These are phyloP conservation scores for Geotrupes spiniger DNA, from an alignment of 2,888 invertebrate species.

Conservation along the genomic window DNA sequence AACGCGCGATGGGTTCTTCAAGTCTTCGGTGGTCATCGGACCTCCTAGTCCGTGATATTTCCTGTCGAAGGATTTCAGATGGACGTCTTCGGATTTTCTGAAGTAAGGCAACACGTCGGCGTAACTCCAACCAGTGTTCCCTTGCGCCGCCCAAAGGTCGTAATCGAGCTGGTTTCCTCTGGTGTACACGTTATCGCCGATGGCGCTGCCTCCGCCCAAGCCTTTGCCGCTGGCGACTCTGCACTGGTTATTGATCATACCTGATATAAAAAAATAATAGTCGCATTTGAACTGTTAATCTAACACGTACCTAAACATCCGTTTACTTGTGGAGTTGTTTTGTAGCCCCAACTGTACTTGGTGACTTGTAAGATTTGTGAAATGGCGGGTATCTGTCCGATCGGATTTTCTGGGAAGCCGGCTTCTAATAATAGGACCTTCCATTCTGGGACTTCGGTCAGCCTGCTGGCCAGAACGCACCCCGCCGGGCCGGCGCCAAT, in stretches of 20 bases:
- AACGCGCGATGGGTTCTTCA: constrained; percentile 13
- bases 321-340: constrained; percentile 19
- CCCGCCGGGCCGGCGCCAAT: constrained; percentile 53
- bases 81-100: constrained; percentile 33
- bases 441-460: constrained; percentile 51
- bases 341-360: constrained; percentile 20
- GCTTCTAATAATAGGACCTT: constrained; percentile 55
- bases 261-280: constrained; percentile 34
- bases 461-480: constrained; percentile 50
- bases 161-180: constrained; percentile 80
- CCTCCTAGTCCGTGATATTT: constrained; percentile 25
- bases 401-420: constrained; percentile 36
- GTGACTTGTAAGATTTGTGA: constrained; percentile 13
- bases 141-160: constrained; percentile 76
- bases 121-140: constrained; percentile 57
- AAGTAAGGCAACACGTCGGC: constrained; percentile 28
- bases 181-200: constrained; percentile 84
- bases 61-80: constrained; percentile 30
- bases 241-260: constrained; percentile 66
- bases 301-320: constrained; percentile 15
- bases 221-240: constrained; percentile 60
- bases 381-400: constrained; percentile 14
- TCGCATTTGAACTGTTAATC: background rate
- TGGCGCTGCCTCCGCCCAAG: constrained; percentile 76
- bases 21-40: constrained; percentile 18